Percentiles rank a stretch among this genome's conserved stretches.
These are phyloP conservation scores for Poecile montanus DNA, from an alignment of 2,797 vertebrate species.

Conservation along the genomic window DNA sequence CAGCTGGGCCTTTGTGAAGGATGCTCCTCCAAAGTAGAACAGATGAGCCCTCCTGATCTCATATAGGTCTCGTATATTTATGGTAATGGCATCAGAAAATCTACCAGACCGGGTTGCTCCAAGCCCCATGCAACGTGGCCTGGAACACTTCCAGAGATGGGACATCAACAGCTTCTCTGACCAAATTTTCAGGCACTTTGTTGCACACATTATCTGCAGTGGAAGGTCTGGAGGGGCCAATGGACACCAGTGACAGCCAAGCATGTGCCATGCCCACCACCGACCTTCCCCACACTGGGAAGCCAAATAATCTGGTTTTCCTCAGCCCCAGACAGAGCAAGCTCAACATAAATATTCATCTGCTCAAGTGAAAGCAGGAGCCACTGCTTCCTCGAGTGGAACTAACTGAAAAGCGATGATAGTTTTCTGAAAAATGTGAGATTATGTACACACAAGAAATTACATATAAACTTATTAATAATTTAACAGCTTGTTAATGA, in stretches of 20 bases:
- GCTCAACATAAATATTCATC: slow-evolving; percentile 85
- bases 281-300: not conserved
- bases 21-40: not conserved
- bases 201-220: accelerated
- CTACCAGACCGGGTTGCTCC: not conserved
- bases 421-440: slow-evolving; percentile 79
- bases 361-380: slow-evolving; percentile 77
- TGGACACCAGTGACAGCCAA: not conserved
- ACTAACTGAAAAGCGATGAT: slow-evolving; percentile 87
- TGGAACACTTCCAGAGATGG: not conserved
- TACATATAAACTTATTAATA: slow-evolving; percentile 84
- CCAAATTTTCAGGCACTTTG: not conserved
- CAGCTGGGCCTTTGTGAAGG: not conserved
- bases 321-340: slow-evolving; percentile 10
- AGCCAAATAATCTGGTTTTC: slow-evolving; percentile 32
- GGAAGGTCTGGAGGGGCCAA: accelerated
- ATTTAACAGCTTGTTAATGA: slow-evolving; percentile 78
- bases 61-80: accelerated
- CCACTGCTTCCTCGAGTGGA: slow-evolving; percentile 82
- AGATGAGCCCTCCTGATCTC: not conserved
- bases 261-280: not conserved
- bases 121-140: not conserved
- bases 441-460: slow-evolving; percentile 82
- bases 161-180: not conserved
- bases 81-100: not conserved